Evolutionary conservation across 2,113 vertebrate species (phyloP).

Genomic region (Columbina picui): DNA sequence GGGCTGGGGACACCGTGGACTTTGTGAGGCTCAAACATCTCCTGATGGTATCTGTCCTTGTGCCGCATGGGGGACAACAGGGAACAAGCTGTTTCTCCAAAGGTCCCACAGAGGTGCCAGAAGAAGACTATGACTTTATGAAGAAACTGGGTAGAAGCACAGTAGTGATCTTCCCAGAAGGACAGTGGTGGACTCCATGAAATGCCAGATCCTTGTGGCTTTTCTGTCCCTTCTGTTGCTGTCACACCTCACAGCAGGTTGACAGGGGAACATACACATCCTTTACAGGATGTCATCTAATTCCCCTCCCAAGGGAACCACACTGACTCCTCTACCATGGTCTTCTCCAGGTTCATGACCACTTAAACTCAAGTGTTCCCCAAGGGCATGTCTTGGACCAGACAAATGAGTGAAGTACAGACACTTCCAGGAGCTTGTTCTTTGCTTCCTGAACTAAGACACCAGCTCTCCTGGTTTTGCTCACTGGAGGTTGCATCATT

Average conservation of each 20-base stretch:
- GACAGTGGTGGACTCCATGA: background rate
- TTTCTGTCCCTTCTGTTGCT: no score
- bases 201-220: background rate
- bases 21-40: background rate
- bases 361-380: background rate
- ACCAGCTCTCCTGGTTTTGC: background rate
- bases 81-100: background rate
- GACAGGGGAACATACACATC: background rate
- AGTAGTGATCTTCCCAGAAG: background rate
- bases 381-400: background rate
- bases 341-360: background rate
- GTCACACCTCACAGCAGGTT: background rate
- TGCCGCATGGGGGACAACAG: background rate
- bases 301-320: background rate
- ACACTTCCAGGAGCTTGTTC: background rate
- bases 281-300: background rate
- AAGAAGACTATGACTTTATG: background rate
- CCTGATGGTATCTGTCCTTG: background rate
- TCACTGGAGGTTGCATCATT: background rate
- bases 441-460: background rate
- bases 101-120: background rate
- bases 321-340: rapidly evolving
- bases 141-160: background rate
- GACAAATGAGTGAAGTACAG: background rate
- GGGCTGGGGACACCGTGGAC: background rate